These are phyloP conservation scores for Alcedo quadribrachys DNA, from an alignment of 2,797 vertebrate genomes.

Conservation along the genomic window DNA sequence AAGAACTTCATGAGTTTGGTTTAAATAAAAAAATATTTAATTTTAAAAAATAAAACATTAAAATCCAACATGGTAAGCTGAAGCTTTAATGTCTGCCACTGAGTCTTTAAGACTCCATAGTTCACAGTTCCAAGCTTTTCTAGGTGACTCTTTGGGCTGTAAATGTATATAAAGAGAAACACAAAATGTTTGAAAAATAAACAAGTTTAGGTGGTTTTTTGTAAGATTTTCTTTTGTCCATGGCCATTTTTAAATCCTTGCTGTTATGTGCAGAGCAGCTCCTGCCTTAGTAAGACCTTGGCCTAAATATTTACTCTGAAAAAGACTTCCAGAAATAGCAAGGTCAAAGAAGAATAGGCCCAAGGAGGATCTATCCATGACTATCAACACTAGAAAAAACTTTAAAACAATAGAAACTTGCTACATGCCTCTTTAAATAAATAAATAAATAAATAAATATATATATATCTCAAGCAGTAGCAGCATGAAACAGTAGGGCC, in stretches of 20 bases:
- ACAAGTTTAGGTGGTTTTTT: not conserved
- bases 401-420: not conserved
- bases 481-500: not conserved
- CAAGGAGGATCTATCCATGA: slow-evolving; percentile 41
- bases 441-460: too few relatives aligned
- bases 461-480: not conserved
- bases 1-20: not conserved
- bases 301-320: slow-evolving; percentile 39
- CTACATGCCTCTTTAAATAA: not conserved
- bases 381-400: not conserved
- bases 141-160: not conserved
- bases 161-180: not conserved
- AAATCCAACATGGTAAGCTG: not conserved
- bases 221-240: not conserved
- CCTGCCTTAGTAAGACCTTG: not conserved
- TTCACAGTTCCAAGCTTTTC: not conserved
- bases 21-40: too few relatives aligned
- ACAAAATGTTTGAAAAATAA: not conserved
- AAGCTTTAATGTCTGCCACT: not conserved
- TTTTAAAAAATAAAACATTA: not conserved
- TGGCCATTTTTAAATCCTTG: not conserved
- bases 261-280: not conserved
- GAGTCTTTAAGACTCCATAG: not conserved
- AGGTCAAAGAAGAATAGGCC: slow-evolving; percentile 29
- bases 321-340: slow-evolving; percentile 46